Conservation (phyloP, 2,888 invertebrate species). For the Hofmannophila pseudospretella region DNA sequence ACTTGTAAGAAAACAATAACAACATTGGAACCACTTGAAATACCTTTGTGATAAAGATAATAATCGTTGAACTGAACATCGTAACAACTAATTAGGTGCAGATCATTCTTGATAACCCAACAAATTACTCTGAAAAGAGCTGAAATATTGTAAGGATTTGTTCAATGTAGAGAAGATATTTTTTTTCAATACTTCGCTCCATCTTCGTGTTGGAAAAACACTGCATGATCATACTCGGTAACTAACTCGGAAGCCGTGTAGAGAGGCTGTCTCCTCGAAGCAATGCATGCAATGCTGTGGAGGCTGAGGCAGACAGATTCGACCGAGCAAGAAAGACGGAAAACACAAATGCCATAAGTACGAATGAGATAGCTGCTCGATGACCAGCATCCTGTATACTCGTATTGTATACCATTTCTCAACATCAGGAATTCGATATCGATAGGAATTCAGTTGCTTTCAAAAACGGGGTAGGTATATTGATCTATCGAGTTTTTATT, state of each 20-base stretch:
- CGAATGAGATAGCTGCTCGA: conserved; percentile 38
- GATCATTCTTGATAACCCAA: too few species aligned
- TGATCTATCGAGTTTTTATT: too few species aligned
- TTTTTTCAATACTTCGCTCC: too few species aligned
- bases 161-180: too few species aligned
- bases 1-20: conserved; percentile 51
- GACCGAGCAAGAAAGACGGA: conserved; percentile 39
- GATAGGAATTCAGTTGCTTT: too few species aligned
- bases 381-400: conserved; percentile 4
- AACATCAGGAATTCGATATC: neutral
- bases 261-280: neutral
- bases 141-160: too few species aligned
- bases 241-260: neutral
- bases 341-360: conserved; percentile 22
- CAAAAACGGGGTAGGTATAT: neutral
- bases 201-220: too few species aligned
- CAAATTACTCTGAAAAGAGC: too few species aligned
- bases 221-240: conserved; percentile 3
- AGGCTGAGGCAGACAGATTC: conserved; percentile 34
- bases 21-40: too few species aligned
- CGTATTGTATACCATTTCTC: neutral
- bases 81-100: too few species aligned
- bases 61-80: too few species aligned
- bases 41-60: too few species aligned
- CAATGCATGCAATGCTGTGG: conserved; percentile 28